Conservation (phyloP, 1,140 invertebrate species). For the Zaprionus nigranus region DNA sequence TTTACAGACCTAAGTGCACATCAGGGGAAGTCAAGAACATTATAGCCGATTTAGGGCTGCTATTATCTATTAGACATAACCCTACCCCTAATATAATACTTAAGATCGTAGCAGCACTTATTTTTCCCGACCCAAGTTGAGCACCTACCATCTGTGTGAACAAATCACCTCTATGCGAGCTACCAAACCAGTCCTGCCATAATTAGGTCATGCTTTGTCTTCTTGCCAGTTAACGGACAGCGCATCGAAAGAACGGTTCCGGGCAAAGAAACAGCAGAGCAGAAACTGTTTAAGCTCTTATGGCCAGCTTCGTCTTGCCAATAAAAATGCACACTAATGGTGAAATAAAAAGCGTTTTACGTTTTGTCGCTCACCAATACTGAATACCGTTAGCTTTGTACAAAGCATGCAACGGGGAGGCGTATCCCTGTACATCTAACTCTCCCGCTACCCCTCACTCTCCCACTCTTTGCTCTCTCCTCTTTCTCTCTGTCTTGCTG, state of each 20-base stretch:
- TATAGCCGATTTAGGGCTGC: not conserved
- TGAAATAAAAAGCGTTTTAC: constrained; percentile 45
- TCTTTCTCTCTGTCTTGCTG: not conserved
- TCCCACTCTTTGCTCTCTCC: not conserved
- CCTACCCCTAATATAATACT: not conserved
- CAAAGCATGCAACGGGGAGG: constrained; percentile 29
- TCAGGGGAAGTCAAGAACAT: not conserved
- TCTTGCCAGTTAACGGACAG: constrained; percentile 39
- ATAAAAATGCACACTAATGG: constrained; percentile 79
- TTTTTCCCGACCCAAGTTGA: not conserved
- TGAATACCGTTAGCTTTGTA: constrained; percentile 65
- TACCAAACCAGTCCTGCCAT: constrained; percentile 72
- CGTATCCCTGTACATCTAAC: too few species aligned
- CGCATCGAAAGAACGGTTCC: constrained; percentile 46
- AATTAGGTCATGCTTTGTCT: constrained; percentile 72
- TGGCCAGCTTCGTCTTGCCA: constrained; percentile 35
- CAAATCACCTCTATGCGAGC: not conserved
- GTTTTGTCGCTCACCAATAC: constrained; percentile 69
- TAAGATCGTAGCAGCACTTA: not conserved
- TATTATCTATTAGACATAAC: not conserved
- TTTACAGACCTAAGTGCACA: not conserved
- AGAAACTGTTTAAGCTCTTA: not conserved
- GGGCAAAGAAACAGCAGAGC: constrained; percentile 16
- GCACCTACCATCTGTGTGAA: not conserved
- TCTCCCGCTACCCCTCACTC: not conserved